Percentiles rank a stretch among this genome's conserved stretches.
phyloP scores from a whole-genome alignment of 2,113 vertebrate genomes.

The Albula glossodonta region DNA sequence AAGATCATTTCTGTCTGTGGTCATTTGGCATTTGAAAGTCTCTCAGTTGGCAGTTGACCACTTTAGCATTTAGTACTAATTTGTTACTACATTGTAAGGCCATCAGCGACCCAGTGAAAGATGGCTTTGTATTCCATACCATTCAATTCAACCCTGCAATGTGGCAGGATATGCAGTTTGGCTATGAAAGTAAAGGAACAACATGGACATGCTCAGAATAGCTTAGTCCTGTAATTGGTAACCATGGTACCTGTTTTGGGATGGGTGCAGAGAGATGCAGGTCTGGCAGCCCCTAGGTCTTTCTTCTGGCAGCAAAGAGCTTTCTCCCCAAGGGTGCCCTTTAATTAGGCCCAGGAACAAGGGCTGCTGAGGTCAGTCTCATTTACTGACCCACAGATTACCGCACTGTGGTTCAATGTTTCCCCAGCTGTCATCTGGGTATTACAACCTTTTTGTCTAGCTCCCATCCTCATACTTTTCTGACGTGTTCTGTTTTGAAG shows the following conservation, averaged over 20 bases:
- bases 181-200: not conserved
- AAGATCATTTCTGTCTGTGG: too few species aligned
- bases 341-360: not conserved
- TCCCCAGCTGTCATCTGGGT: too few species aligned
- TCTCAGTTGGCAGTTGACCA: too few species aligned
- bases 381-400: not conserved
- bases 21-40: too few species aligned
- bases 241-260: slow-evolving; percentile 44
- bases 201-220: slow-evolving; percentile 47
- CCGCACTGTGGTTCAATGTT: not conserved
- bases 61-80: too few species aligned
- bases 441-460: too few species aligned
- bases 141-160: too few species aligned
- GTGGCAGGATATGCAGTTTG: not conserved
- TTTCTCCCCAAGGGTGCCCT: slow-evolving; percentile 37
- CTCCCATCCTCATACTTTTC: too few species aligned
- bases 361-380: slow-evolving; percentile 17
- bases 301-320: not conserved
- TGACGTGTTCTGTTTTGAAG: too few species aligned
- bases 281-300: not conserved
- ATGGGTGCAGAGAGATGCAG: not conserved
- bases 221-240: slow-evolving; percentile 56
- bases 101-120: too few species aligned
- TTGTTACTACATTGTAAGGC: too few species aligned
- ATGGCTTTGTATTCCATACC: too few species aligned